These are phyloP conservation scores for Ichneumoninae sp. DNA, from an alignment of 2,888 invertebrate genomes.

Conservation along the genomic window DNA sequence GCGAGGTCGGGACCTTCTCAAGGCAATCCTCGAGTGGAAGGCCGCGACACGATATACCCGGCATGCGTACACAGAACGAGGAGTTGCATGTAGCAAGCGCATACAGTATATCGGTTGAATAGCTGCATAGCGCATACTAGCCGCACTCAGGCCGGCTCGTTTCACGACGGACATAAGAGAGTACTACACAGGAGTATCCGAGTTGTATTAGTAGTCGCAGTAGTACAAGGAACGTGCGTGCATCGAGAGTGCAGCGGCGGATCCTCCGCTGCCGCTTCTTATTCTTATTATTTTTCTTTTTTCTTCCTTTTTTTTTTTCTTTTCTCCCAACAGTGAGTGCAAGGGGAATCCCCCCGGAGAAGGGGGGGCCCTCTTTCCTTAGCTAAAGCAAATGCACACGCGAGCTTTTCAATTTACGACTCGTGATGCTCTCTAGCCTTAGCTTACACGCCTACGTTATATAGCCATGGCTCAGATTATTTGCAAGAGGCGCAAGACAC, in stretches of 20 bases:
- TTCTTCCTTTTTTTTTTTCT: slow-evolving; percentile 24
- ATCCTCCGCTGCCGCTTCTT: slow-evolving; percentile 61
- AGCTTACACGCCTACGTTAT: slow-evolving; percentile 52
- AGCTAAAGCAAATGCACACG: slow-evolving; percentile 68
- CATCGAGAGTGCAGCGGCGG: slow-evolving; percentile 59
- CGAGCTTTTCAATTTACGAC: slow-evolving; percentile 72
- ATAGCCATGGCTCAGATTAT: slow-evolving; percentile 32
- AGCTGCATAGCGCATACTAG: slow-evolving; percentile 49
- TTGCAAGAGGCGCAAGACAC: slow-evolving; percentile 39
- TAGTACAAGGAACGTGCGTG: slow-evolving; percentile 63
- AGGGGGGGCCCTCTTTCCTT: slow-evolving; percentile 30
- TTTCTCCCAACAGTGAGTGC: slow-evolving; percentile 43
- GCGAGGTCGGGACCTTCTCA: slow-evolving; percentile 71
- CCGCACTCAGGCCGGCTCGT: slow-evolving; percentile 16
- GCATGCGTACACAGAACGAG: slow-evolving; percentile 40
- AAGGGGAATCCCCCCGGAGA: slow-evolving; percentile 23
- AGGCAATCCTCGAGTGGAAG: slow-evolving; percentile 70
- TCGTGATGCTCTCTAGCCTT: slow-evolving; percentile 52
- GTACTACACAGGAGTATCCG: slow-evolving; percentile 25
- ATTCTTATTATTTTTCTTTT: slow-evolving; percentile 22
- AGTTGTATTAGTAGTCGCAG: slow-evolving; percentile 56
- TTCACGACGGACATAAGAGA: slow-evolving; percentile 28
- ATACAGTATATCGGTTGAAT: slow-evolving; percentile 43
- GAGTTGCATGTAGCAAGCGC: slow-evolving; percentile 49
- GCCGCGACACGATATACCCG: slow-evolving; percentile 62